Conservation (phyloP, 1,140 invertebrate genomes). For the Gerris buenoi region DNA sequence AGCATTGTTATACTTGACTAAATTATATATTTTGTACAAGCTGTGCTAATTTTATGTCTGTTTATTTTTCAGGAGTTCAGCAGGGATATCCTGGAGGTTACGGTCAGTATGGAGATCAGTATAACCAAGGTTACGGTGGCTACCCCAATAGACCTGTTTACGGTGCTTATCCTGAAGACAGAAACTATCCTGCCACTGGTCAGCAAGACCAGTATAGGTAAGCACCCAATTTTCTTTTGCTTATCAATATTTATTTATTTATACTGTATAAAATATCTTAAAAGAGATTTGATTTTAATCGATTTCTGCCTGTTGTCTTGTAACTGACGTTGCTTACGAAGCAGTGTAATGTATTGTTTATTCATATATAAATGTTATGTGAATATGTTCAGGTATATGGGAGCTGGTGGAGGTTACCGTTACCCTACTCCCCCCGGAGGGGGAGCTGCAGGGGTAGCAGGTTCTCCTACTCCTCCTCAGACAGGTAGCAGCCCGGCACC, state of each 20-base stretch:
- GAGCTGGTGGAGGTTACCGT: not conserved
- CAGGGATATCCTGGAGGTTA: slow-evolving; percentile 13
- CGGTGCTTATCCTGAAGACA: slow-evolving; percentile 4
- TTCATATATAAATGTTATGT: no score
- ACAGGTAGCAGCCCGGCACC: slow-evolving; percentile 10
- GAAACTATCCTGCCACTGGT: slow-evolving; percentile 6
- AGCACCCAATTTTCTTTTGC: not conserved
- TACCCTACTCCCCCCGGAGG: not conserved
- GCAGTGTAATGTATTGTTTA: no score
- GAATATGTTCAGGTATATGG: not conserved
- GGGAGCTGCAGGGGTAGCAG: slow-evolving; percentile 11
- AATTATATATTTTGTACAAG: no score
- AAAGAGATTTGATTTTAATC: no score
- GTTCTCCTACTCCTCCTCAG: slow-evolving; percentile 7
- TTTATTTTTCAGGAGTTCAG: no score
- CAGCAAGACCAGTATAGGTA: slow-evolving; percentile 3
- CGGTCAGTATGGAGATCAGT: slow-evolving; percentile 8
- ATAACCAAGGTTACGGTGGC: slow-evolving; percentile 19
- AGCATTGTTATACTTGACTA: no score
- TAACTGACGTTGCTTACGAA: no score
- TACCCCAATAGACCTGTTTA: slow-evolving; percentile 10
- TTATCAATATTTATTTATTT: no score
- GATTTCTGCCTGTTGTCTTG: no score
- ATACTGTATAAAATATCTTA: no score
- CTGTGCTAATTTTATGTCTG: no score